These are phyloP conservation scores for Melopsittacus undulatus DNA, from an alignment of 2,797 vertebrate species.

Conservation along the genomic window DNA sequence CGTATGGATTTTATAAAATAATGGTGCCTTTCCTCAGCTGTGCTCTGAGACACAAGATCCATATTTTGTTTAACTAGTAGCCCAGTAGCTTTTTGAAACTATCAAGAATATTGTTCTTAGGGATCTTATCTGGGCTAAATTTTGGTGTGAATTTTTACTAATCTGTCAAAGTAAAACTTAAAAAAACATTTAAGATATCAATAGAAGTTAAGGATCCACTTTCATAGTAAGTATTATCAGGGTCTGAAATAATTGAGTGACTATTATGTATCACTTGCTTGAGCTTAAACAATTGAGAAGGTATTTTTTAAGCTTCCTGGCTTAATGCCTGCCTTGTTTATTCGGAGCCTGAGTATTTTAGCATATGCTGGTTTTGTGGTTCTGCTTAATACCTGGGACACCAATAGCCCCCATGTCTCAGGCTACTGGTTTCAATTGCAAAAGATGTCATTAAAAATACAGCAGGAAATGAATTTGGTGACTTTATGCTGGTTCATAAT, in stretches of 20 bases:
- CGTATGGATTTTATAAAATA: neutral
- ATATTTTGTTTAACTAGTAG: neutral
- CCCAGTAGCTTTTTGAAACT: neutral
- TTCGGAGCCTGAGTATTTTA: neutral
- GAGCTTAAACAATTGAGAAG: neutral
- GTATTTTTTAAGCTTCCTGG: neutral
- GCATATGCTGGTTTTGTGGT: neutral
- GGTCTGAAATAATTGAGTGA: neutral
- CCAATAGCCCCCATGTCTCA: neutral
- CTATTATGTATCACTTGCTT: neutral
- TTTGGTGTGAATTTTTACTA: neutral
- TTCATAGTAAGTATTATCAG: neutral
- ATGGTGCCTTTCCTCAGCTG: neutral
- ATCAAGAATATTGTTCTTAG: neutral
- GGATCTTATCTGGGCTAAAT: neutral
- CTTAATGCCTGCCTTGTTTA: neutral
- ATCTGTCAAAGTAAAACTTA: neutral
- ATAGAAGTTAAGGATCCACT: neutral
- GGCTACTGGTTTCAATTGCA: neutral
- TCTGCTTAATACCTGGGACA: neutral
- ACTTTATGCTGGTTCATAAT: constrained; percentile 6
- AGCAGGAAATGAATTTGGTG: constrained; percentile 31
- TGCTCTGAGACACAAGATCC: neutral
- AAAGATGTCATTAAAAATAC: constrained; percentile 47
- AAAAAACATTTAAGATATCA: neutral